phyloP scores from a whole-genome alignment of 2,797 vertebrate species.

The Amphiprion clarkii region DNA sequence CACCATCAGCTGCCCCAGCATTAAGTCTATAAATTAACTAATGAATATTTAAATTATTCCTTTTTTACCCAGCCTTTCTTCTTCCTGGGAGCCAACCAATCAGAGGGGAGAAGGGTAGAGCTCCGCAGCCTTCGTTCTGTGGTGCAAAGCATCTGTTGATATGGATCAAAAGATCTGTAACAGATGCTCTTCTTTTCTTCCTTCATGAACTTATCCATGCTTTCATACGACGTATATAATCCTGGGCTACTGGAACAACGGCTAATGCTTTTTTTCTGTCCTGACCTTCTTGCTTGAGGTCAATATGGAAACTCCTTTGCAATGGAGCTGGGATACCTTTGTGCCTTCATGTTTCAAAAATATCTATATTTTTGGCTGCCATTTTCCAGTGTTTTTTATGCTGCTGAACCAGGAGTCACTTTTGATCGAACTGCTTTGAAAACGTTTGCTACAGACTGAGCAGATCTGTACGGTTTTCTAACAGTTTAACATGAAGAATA shows the following conservation, averaged over 20 bases:
- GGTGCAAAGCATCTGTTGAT: slow-evolving; percentile 7
- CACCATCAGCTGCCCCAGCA: slow-evolving; percentile 19
- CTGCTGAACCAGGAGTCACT: slow-evolving; percentile 35
- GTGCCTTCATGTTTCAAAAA: slow-evolving; percentile 67
- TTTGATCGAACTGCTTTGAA: slow-evolving; percentile 27
- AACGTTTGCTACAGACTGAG: slow-evolving; percentile 40
- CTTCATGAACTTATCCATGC: slow-evolving; percentile 4
- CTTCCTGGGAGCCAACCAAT: slow-evolving; percentile 37
- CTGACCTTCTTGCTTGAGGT: slow-evolving; percentile 29
- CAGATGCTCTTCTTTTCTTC: slow-evolving; percentile 14
- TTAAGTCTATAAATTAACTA: slow-evolving; percentile 3
- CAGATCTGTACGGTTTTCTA: slow-evolving; percentile 35
- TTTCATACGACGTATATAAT: slow-evolving; percentile 23
- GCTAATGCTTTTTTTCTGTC: slow-evolving; percentile 8
- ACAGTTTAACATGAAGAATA: slow-evolving; percentile 57
- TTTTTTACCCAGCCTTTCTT: slow-evolving; percentile 35
- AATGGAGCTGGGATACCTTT: slow-evolving; percentile 16
- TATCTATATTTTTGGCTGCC: slow-evolving; percentile 3
- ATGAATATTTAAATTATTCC: slow-evolving; percentile 18
- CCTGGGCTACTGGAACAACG: slow-evolving; percentile 8
- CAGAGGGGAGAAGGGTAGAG: slow-evolving; percentile 7
- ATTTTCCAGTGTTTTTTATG: neutral
- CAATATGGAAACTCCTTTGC: neutral
- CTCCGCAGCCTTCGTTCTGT: slow-evolving; percentile 7
- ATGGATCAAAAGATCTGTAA: slow-evolving; percentile 32